phyloP scores from a whole-genome alignment of 2,797 vertebrate species.

The Lagorchestes hirsutus region DNA sequence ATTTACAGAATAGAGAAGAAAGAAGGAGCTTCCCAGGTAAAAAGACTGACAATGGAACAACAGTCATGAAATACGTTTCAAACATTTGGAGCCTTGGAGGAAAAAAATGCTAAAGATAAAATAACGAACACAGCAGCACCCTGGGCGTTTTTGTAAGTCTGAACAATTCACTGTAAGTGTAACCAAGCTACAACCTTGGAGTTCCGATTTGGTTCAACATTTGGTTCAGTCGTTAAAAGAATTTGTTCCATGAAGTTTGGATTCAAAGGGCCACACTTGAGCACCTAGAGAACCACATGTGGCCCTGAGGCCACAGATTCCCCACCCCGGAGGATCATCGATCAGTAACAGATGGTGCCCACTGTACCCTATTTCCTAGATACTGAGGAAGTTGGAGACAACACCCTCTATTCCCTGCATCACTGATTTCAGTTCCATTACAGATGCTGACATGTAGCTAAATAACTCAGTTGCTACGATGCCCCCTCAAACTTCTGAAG shows the following conservation, averaged over 20 bases:
- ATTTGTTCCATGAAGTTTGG: too few species aligned
- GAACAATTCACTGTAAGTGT: constrained; percentile 71
- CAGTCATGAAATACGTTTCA: constrained; percentile 71
- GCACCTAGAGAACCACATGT: too few species aligned
- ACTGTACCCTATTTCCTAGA: constrained; percentile 75
- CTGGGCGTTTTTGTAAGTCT: constrained; percentile 56
- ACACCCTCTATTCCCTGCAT: constrained; percentile 30
- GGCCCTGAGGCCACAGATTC: too few species aligned
- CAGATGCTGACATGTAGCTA: constrained; percentile 6
- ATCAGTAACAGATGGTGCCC: constrained; percentile 76
- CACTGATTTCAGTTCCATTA: constrained; percentile 67
- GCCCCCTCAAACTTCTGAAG: background rate
- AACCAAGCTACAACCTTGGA: constrained; percentile 64
- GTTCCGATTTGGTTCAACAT: background rate
- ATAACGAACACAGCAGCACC: constrained; percentile 56
- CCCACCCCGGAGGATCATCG: constrained; percentile 40
- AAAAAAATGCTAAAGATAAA: constrained; percentile 35
- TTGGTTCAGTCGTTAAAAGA: too few species aligned
- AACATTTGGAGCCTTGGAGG: constrained; percentile 69
- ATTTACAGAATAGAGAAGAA: constrained; percentile 54
- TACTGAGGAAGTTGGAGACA: constrained; percentile 64
- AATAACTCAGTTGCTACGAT: constrained; percentile 6
- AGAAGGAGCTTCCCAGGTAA: constrained; percentile 64
- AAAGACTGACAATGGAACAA: constrained; percentile 70
- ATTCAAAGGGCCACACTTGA: too few species aligned